Base-by-base conservation (phyloP, 1,140 invertebrate species). In the Micrasema longulum region DNA sequence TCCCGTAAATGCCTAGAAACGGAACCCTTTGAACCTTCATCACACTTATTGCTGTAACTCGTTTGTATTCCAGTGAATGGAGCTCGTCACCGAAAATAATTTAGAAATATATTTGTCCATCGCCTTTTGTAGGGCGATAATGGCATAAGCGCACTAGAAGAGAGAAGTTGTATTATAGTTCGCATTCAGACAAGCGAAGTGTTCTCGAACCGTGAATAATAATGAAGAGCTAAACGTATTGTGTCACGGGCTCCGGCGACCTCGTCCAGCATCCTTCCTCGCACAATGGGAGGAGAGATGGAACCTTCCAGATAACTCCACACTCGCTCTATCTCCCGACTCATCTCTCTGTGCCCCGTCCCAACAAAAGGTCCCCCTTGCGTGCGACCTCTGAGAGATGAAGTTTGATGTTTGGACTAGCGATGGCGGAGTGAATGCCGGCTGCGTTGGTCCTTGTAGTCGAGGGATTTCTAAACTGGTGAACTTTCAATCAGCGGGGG, bases 351-450 rank as follows among this genome's bases (percentile, higher is more conserved):
- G 64, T 67, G 65, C 66, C 47, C 66, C 43, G 68, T 47, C 66
- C 38, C 53, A 60, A 74, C 72, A 74, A 74, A 74, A 62, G 71
- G 31, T 18, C 38, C 68, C 36, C 62, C 66, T 43, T 36, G 26
- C 57, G 14, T 23, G 12, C 64, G 48, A 67, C 48, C 64, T 67
- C 64, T 67, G 45, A 23, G 48, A 67, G 36, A 47, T 52, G 63
- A 20, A 70, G 38, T 65, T 66, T 67, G 62, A 66, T 67, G 72
- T 74, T 74, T 70, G 67, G 63, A 67, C 72, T 74, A n/a, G n/a
- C n/a, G n/a, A n/a, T n/a, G 71, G 55, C 16, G 35, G 65, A 69
- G 53, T 73, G 57, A 65, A 69, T 45, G 65, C 18, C 60, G 47
- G 60, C 43, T 55, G 71, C 55, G 38, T 72, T 31, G 36, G 57